Evolutionary conservation across 2,888 invertebrate species (phyloP), one percentile per base, ranked within the genome.

Genomic region (Tridacna crocea): DNA sequence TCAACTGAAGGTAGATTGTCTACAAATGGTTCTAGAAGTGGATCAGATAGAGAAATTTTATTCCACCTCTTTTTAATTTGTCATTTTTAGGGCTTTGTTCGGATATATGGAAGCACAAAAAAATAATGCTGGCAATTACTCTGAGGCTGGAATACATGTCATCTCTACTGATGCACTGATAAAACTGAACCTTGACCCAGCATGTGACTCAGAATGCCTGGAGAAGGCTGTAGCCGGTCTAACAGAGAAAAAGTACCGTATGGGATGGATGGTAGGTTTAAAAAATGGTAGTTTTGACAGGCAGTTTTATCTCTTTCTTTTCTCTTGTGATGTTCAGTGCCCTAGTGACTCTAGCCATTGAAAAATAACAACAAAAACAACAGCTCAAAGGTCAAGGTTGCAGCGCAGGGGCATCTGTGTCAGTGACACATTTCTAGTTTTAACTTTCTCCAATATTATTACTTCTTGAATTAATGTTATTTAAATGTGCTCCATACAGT

Each of bases 211-310:
- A 0, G 72, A 13, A 0, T 91, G 90, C 77, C 24, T 91, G n/a
- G 78, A 86, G 47, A 72, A 77, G 4, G 76, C 82, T 63, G 63
- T 92, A 12, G 77, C 85, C 3, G 51, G 75, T 3, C 87, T 87
- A 0, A 77, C 60, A 13, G 72, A 61, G 4, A 47, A 26, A 15
- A 68, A 79, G 26, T 55, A 75, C 27, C 88, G 92, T 91, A 87
- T 82, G 15, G 92, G 91, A 75, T 93, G 92, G 92, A 90, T 91
- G 89, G 96, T 96, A 95, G 94, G 96, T 72, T 61, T 2, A 36
- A 36, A 36, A 36, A 36, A 2, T 4, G 8, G 8, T 36, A 8
- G 8, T 36, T n/a, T n/a, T n/a, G n/a, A 36, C 36, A 8, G 36
- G 8, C 36, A 36, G 36, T 36, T 4, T 36, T 36, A 36, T 36